A percentile compares a stretch with the other conserved stretches of the same genome.
These are phyloP conservation scores for Trachemys scripta DNA, from an alignment of 2,113 vertebrate species.

Conservation along the genomic window DNA sequence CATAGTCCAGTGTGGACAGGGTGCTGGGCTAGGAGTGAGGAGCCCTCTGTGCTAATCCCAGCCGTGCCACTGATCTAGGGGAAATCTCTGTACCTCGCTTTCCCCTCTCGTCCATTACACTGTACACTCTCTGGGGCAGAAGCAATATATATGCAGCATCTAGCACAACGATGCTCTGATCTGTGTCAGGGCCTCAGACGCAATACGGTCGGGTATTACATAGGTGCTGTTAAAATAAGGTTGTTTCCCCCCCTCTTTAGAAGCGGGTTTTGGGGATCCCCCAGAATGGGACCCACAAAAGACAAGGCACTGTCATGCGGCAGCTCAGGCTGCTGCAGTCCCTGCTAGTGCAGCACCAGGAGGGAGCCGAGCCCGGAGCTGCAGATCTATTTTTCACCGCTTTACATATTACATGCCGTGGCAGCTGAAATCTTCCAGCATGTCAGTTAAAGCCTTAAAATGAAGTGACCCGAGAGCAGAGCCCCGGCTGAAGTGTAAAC, in stretches of 20 bases:
- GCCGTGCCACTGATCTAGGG: not conserved
- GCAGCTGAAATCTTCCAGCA: not conserved
- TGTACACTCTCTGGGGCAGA: not conserved
- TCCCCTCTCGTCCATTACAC: not conserved
- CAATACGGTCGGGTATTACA: not conserved
- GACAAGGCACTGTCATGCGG: not conserved
- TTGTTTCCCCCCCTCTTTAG: not conserved
- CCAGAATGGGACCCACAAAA: not conserved
- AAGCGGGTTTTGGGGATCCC: not conserved
- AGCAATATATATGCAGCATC: not conserved
- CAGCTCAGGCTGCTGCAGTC: not conserved
- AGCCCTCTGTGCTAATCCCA: not conserved
- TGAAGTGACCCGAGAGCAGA: not conserved
- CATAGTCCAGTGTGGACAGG: not conserved
- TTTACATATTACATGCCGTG: not conserved
- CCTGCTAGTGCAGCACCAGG: fast-evolving
- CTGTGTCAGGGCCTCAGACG: not conserved
- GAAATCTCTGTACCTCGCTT: not conserved
- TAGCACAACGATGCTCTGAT: not conserved
- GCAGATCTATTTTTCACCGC: not conserved
- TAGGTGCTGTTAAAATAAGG: too few relatives aligned
- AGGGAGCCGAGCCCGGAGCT: not conserved
- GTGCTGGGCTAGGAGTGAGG: not conserved
- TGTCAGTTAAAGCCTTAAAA: not conserved
- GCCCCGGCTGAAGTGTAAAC: not conserved